phyloP scores from a whole-genome alignment of 2,888 invertebrate genomes.

The Andricus curvator region DNA sequence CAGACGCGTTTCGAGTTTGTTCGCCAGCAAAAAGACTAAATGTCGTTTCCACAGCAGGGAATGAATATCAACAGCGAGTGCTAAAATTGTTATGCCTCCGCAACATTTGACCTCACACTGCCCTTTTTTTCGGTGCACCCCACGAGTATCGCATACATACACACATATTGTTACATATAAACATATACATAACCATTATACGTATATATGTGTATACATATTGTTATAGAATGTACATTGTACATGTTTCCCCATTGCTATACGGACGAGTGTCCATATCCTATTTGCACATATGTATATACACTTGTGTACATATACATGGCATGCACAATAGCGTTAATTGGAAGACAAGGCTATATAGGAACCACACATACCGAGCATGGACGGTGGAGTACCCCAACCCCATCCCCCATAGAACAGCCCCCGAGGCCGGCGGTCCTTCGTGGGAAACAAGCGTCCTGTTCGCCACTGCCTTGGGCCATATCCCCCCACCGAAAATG shows the following conservation, averaged over 20 bases:
- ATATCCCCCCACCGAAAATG: conserved; percentile 51
- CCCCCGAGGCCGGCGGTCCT: conserved; percentile 64
- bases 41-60: conserved; percentile 39
- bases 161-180: not conserved
- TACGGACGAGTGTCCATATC: conserved; percentile 30
- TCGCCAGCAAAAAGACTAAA: conserved; percentile 42
- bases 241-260: conserved; percentile 45
- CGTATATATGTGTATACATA: conserved; percentile 27
- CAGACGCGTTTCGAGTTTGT: conserved; percentile 38
- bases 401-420: conserved; percentile 64
- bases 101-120: conserved; percentile 39
- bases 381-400: conserved; percentile 54
- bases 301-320: conserved; percentile 53
- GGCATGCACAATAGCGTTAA: conserved; percentile 71
- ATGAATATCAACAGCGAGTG: conserved; percentile 38
- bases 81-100: conserved; percentile 36
- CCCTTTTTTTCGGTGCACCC: conserved; percentile 20
- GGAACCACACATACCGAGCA: conserved; percentile 61
- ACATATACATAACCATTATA: conserved; percentile 20
- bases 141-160: not conserved
- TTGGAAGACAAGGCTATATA: conserved; percentile 72
- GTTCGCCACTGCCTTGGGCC: conserved; percentile 68
- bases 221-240: not conserved
- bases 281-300: conserved; percentile 49
- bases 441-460: conserved; percentile 71